Base-by-base conservation (phyloP, 2,888 invertebrate genomes). In the Gonocerus acuteangulatus region DNA sequence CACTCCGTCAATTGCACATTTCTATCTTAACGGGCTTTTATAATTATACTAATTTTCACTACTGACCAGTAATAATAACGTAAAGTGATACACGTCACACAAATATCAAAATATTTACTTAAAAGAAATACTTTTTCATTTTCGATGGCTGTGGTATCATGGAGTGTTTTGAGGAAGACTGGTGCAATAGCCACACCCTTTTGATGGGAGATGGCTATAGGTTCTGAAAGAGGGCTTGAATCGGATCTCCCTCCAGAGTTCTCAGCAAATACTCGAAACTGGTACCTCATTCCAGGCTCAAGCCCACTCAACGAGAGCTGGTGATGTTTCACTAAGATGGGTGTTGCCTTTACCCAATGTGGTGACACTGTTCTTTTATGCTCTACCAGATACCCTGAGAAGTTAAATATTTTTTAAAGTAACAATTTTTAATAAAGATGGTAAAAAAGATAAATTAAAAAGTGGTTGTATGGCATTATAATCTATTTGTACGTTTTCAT, bases 241-340 rank as follows among this genome's bases (percentile, higher is more conserved):
- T 85, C 85, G 1, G 91, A 91, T 64, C 84, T 77, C 1, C 97
- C 97, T 23, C 90, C 86, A 34, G 87, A 84, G 76, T 97, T 97
- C 73, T 94, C 85, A 0, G 96, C 95, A 61, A 87, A 86, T 15
- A 95, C 88, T 62, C 96, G 82, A 79, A 95, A 95, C 76, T 87
- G 89, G 74, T 92, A 91, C 54, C 87, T 80, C 81, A 88, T 87
- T 60, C 90, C 91, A 1, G 90, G 89, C 71, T 89, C 88, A 36
- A 93, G 78, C 18, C 90, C 90, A 67, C 86, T 84, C 42, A 93
- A 80, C 48, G 87, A 82, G 32, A 89, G 79, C 74, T 91, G 89
- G 22, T 86, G 85, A 39, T 81, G 80, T 32, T 79, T 75, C 22
- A 89, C 85, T 2, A 87, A 78, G 16, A 83, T 79, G 7, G 89